phyloP scores from a whole-genome alignment of 2,888 invertebrate species.

The Shargacucullia verbasci region DNA sequence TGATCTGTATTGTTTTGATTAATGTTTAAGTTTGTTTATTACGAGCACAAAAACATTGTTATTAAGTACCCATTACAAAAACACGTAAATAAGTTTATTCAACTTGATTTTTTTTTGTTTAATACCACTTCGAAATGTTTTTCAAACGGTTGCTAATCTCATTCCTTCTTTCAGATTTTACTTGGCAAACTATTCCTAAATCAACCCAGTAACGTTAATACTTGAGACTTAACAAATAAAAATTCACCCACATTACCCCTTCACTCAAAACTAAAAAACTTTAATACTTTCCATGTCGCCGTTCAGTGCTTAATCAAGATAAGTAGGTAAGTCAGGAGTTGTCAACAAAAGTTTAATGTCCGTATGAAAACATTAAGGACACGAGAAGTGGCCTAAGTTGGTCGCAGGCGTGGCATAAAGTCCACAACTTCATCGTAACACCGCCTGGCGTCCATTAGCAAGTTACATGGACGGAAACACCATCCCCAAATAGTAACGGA shows the following conservation, averaged over 20 bases:
- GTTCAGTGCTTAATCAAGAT: slow-evolving; percentile 51
- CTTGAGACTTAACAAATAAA: neutral
- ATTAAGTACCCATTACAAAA: slow-evolving; percentile 1
- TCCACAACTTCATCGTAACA: slow-evolving; percentile 73
- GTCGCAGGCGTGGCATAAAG: slow-evolving; percentile 66
- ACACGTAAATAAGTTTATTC: neutral
- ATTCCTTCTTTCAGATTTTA: neutral
- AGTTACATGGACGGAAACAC: slow-evolving; percentile 61
- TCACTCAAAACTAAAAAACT: slow-evolving; percentile 12
- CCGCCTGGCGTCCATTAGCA: slow-evolving; percentile 77
- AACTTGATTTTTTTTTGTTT: too few relatives aligned
- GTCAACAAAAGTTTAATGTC: slow-evolving; percentile 70
- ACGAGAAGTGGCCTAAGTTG: slow-evolving; percentile 77
- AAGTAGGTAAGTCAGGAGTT: slow-evolving; percentile 60
- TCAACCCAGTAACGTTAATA: too few relatives aligned
- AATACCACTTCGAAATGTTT: too few relatives aligned
- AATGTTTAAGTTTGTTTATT: slow-evolving; percentile 44
- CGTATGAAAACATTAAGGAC: slow-evolving; percentile 74
- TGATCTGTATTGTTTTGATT: slow-evolving; percentile 43
- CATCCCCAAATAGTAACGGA: slow-evolving; percentile 22
- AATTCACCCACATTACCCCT: slow-evolving; percentile 5
- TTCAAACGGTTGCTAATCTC: neutral
- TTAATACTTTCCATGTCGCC: slow-evolving; percentile 36
- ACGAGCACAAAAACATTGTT: slow-evolving; percentile 9
- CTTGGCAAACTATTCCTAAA: neutral